These are phyloP conservation scores for Dendrolimus kikuchii DNA, from an alignment of 1,140 invertebrate genomes.

Conservation along the genomic window DNA sequence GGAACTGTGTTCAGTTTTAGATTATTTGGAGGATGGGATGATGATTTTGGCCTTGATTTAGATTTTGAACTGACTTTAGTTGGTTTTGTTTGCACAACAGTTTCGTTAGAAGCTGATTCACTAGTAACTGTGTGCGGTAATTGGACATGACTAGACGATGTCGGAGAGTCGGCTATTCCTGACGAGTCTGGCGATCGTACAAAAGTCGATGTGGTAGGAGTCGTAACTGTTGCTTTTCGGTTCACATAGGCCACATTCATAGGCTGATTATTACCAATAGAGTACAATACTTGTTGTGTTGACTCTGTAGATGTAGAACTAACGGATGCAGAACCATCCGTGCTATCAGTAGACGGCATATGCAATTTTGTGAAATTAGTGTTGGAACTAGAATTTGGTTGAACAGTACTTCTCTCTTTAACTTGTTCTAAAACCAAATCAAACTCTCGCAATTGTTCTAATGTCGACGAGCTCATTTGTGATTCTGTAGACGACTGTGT, in stretches of 20 bases:
- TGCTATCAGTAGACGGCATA: conserved; percentile 35
- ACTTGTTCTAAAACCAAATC: conserved; percentile 87
- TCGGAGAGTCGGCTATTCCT: conserved; percentile 52
- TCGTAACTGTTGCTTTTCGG: conserved; percentile 44
- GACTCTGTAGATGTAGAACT: conserved; percentile 36
- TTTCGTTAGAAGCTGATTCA: conserved; percentile 68
- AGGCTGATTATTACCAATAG: conserved; percentile 57
- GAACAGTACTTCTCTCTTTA: conserved; percentile 80
- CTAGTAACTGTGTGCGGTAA: conserved; percentile 42
- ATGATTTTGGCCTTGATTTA: conserved; percentile 71
- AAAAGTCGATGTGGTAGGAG: conserved; percentile 41
- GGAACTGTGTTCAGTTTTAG: conserved; percentile 79
- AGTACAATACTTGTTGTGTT: conserved; percentile 60
- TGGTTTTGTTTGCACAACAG: conserved; percentile 44
- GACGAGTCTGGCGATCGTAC: conserved; percentile 58
- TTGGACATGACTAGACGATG: conserved; percentile 48
- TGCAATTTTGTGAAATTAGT: conserved; percentile 29
- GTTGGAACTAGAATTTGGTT: conserved; percentile 36
- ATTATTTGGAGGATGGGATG: conserved; percentile 72
- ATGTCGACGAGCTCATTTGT: conserved; percentile 74
- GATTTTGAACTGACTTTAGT: conserved; percentile 66
- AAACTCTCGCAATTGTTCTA: conserved; percentile 86
- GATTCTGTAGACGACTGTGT: conserved; percentile 54
- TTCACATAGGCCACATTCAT: conserved; percentile 66
- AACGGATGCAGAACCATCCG: conserved; percentile 26